Base-by-base conservation (phyloP, 2,888 invertebrate genomes). In the Notodonta dromedarius region DNA sequence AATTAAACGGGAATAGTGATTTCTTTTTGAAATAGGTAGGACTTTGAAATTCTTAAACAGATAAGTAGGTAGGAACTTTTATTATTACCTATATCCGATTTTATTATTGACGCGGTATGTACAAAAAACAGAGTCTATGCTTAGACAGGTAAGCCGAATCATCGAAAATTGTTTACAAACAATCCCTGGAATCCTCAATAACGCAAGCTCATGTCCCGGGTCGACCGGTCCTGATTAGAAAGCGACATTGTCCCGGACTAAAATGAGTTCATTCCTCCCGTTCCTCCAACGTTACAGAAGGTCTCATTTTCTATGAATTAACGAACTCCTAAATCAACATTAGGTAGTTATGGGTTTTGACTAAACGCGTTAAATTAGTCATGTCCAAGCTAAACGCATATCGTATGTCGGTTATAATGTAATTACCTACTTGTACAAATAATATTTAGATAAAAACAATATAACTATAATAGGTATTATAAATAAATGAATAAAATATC, bases 191-290 rank as follows among this genome's bases (percentile, higher is more conserved):
- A 66, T 70, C 42, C 56, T 24, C 42, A 64, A 68, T 72, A 69
- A 58, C 60, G 66, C 63, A 74, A 73, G 62, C 44, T 57, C 58
- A 65, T 79, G 81, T 83, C 77, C 72, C 73, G 73, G 76, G 76
- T 72, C 64, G 85, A 90, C 91, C 90, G 91, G 91, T 90, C 85
- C 78, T 66, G 75, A 2, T 24, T 87, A 92, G 93, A 92, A 93
- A 93, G 92, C 73, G 89, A 87, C 91, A 91, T 91, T 90, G 90
- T 73, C 86, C 80, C 71, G 69, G 70, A 76, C 76, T 74, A 76
- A 80, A 73, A 80, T 78, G 78, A 85, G 90, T 88, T 89, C 91
- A 86, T 90, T 91, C 86, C 86, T 80, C 91, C 81, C 67, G 78
- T 73, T 70, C 71, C 67, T 40, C n/a, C 60, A 69, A 77, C 74